Conservation (phyloP, 2,113 vertebrate genomes). For the Thalassarche chlororhynchos region DNA sequence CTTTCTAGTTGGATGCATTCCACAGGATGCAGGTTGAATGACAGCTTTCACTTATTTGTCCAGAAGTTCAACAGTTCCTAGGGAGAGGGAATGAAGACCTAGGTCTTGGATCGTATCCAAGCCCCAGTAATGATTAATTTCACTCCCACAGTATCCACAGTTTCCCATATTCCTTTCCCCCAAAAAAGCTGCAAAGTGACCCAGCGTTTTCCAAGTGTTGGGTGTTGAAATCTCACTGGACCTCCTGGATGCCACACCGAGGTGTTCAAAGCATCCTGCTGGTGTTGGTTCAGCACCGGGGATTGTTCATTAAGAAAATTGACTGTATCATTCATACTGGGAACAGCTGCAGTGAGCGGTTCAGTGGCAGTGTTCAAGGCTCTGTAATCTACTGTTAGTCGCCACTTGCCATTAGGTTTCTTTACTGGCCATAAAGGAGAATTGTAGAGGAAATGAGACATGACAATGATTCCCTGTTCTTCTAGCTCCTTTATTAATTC, state of each 20-base stretch:
- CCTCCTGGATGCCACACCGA: not conserved
- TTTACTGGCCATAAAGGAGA: slow-evolving; percentile 15
- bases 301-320: not conserved
- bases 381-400: not conserved
- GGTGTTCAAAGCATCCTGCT: not conserved
- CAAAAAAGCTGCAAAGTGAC: not conserved
- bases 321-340: not conserved
- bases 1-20: not conserved
- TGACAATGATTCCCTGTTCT: not conserved
- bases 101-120: not conserved
- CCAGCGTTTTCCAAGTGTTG: not conserved
- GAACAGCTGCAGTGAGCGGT: not conserved
- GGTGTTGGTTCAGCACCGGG: not conserved
- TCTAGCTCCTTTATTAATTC: slow-evolving; percentile 16
- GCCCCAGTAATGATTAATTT: not conserved
- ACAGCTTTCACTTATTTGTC: not conserved
- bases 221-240: not conserved
- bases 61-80: not conserved
- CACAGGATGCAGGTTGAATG: not conserved
- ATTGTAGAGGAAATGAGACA: not conserved
- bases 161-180: not conserved
- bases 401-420: not conserved
- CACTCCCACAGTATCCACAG: not conserved
- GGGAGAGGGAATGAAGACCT: not conserved
- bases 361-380: not conserved